Base-by-base conservation (phyloP, 2,888 invertebrate genomes). In the Plebejus melissa region DNA sequence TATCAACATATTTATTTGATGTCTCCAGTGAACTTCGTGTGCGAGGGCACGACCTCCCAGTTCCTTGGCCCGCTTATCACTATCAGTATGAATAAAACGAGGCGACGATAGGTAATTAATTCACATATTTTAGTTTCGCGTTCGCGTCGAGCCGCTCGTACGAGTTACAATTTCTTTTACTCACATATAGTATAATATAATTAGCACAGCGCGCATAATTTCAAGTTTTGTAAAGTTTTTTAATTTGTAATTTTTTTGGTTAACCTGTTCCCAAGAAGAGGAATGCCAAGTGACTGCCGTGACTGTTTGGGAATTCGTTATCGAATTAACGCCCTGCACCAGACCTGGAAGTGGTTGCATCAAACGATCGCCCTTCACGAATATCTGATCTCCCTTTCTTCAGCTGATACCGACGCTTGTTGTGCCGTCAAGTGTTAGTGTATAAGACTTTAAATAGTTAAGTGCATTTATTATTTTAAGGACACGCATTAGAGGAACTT, bases 341-440 rank as follows among this genome's bases (percentile, higher is more conserved):
- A 97, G 94, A 98, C 98, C 88, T 98, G 97, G 96, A 98, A 98
- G 97, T 98, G 98, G 98, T 94, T 98, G 90, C 98, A 98, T 90
- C 97, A 97, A 91, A 98, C 98, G 81, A 96, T 97, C 85, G 96
- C 96, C 83, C 95, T 98, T 78, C 98, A 98, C 95, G 97, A 97
- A 85, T 97, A 97, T 86, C 94, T 98, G 85, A 96, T 97, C 91
- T 95, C 96, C 83, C 95, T 97, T 84, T 96, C 96, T 80, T 94
- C 97, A 82, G 96, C 96, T 85, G 95, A 96, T 91, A 95, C 96
- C 91, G 95, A 96, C 83, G 90, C 90, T 82, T 86, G 86, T 81
- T 83, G 82, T 79, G 79, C 82, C 81, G 84, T 80, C 46, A 74
- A 78, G 84, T 86, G 87, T 82, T 93, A 90, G 87, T 81, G 82